Conservation (phyloP, 2,113 vertebrate genomes). For the Nycticryphes semicollaris region DNA sequence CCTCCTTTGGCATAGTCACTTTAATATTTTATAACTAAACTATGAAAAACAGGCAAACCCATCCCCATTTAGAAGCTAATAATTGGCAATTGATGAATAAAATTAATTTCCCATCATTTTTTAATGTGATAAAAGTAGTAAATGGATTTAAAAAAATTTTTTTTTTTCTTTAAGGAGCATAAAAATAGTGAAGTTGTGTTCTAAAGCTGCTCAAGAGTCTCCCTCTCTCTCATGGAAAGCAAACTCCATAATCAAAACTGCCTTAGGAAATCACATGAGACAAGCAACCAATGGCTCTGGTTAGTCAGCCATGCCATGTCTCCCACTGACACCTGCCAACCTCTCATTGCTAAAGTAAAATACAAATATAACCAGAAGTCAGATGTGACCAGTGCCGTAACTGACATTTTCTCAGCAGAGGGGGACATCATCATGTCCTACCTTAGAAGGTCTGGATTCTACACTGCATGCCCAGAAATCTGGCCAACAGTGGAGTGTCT, state of each 20-base stretch:
- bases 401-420: constrained; percentile 64
- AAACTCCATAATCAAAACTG: neutral
- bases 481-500: constrained; percentile 67
- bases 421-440: constrained; percentile 68
- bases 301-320: neutral
- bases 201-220: constrained; percentile 16
- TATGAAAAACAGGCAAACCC: neutral
- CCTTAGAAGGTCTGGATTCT: constrained; percentile 71
- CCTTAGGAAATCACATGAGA: neutral
- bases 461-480: constrained; percentile 74
- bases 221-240: neutral
- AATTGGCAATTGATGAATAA: neutral
- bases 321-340: constrained; percentile 1
- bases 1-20: neutral
- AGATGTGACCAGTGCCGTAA: constrained; percentile 21
- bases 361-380: constrained; percentile 43
- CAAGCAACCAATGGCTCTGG: neutral
- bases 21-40: neutral
- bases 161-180: neutral
- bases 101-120: neutral
- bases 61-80: neutral
- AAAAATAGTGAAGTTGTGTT: neutral
- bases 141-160: neutral
- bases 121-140: neutral
- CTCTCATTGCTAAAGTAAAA: constrained; percentile 30